Evolutionary conservation across 2,888 invertebrate species (phyloP).

Genomic region (Cosmia pyralina): DNA sequence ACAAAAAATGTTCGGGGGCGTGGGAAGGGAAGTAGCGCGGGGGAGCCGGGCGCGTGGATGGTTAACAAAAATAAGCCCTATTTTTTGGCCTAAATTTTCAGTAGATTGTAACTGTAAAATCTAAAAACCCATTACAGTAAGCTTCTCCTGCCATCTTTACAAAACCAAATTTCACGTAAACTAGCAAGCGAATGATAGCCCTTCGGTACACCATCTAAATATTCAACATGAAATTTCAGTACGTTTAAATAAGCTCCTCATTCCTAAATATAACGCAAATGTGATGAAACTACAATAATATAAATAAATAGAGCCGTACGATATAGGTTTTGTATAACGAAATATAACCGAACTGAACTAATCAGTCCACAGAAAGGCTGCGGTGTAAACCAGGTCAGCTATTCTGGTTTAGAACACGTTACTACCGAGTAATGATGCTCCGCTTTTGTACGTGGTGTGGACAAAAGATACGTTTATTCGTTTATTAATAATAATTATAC

Average conservation of each 20-base stretch:
- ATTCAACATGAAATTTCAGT: constrained; percentile 9
- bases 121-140: too few species aligned
- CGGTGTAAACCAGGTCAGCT: constrained; percentile 39
- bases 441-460: neutral
- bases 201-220: neutral
- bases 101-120: neutral
- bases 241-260: neutral
- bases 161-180: neutral
- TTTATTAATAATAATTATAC: neutral
- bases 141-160: neutral
- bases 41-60: too few species aligned
- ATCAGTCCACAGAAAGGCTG: constrained; percentile 26
- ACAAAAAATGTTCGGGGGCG: neutral
- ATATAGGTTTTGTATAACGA: neutral
- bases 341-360: constrained; percentile 13
- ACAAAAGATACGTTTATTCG: neutral
- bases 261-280: constrained; percentile 8
- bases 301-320: constrained; percentile 8
- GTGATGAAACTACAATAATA: constrained; percentile 21
- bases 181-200: neutral
- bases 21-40: neutral
- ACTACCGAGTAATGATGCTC: constrained; percentile 16
- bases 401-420: constrained; percentile 23
- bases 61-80: too few species aligned
- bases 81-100: neutral